Conservation (phyloP, 2,797 vertebrate species). For the Borostomias antarcticus region DNA sequence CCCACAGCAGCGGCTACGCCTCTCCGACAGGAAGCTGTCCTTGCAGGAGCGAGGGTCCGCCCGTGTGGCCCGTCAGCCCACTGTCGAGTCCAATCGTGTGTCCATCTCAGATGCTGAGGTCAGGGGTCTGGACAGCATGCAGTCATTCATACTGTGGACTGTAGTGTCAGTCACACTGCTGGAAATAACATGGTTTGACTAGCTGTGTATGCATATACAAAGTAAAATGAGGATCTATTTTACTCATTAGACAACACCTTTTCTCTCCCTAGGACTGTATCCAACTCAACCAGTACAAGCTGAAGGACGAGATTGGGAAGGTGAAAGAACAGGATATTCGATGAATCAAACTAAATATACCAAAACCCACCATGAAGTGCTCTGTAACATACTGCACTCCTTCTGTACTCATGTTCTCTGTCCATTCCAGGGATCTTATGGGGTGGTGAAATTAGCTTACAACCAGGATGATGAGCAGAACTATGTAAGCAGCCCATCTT, state of each 20-base stretch:
- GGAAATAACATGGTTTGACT: too few species aligned
- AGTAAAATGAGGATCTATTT: background rate
- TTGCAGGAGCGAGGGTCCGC: constrained; percentile 86
- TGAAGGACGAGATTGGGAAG: constrained; percentile 95
- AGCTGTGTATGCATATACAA: too few species aligned
- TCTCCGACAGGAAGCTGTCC: constrained; percentile 72
- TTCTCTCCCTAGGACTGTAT: constrained; percentile 83
- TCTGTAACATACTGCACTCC: background rate
- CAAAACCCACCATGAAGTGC: too few species aligned
- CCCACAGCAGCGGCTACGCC: constrained; percentile 59
- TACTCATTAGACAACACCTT: background rate
- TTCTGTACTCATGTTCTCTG: constrained; percentile 10
- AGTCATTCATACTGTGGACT: background rate
- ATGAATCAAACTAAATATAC: background rate
- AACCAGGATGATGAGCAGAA: constrained; percentile 90
- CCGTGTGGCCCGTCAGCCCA: constrained; percentile 82
- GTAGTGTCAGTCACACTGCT: background rate
- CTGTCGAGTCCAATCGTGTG: constrained; percentile 90
- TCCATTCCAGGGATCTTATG: constrained; percentile 85
- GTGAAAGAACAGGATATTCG: constrained; percentile 58
- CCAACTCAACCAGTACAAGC: constrained; percentile 94
- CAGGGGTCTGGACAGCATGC: constrained; percentile 28
- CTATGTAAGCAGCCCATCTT: constrained; percentile 81
- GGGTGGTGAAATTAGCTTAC: constrained; percentile 94
- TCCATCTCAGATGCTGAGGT: constrained; percentile 91